Evolutionary conservation across 2,888 invertebrate genomes (phyloP), one percentile per base, ranked within the genome.

Genomic region (Brachypalpus laphriformis): DNA sequence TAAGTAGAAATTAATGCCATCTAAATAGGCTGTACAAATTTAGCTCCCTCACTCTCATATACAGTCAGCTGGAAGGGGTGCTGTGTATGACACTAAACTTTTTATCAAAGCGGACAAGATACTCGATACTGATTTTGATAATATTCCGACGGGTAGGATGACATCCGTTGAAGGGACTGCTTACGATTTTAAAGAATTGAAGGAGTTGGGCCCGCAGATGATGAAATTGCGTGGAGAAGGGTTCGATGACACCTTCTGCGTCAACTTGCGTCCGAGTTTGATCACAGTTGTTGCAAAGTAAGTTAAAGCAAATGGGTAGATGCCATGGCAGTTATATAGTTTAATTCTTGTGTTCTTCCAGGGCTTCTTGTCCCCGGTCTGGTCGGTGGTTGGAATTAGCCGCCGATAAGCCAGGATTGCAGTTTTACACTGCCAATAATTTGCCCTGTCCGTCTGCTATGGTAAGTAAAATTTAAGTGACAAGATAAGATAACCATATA

Each of bases 341-440:
- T 65, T 59, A 8, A 31, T 68, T 45, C 16, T 42, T 31, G 16
- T n/a, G 9, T 14, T 5, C n/a, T 87, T 88, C 45, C 87, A 94
- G 95, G 88, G 95, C 94, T 93, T 25, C 25, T 3, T 96, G 97
- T 92, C 95, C 95, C 0, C 87, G 90, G 11, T 93, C 94, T 22
- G 97, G 98, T 1, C 93, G 98, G 78, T 94, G 93, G 63, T 90
- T 98, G 70, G 96, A 97, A 90, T 94, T 98, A 0, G 95, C 94
- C 88, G 96, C 97, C 81, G 96, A 97, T 90, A 97, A 98, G 90
- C 98, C 98, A 0, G 98, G 98, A 0, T 94, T 98, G 74, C 98
- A 98, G 91, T 95, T 98, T 89, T 98, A 98, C 90, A 98, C 98
- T 0, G 94, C 95, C 0, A 97, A 97, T 90, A 93, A 92, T 77